Percentiles rank a stretch among this genome's conserved stretches.
Evolutionary conservation across 1,140 invertebrate species (phyloP).

Genomic region (Drosophila virilis): DNA sequence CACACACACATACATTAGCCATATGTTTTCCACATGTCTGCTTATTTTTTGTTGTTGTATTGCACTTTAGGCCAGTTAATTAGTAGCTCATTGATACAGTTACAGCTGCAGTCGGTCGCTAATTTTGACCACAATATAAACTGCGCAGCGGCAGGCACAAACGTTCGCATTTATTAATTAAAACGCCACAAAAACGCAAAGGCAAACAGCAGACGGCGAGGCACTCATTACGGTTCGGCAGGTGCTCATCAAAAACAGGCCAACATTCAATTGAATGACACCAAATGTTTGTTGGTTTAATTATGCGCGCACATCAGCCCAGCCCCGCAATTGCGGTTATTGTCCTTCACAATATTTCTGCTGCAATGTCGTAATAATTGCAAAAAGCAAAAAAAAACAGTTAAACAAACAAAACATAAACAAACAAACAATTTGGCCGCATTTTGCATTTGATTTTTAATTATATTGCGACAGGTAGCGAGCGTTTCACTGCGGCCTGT

Average conservation of each 20-base stretch:
- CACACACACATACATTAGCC: neutral
- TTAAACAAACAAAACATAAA: conserved; percentile 37
- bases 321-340: conserved; percentile 31
- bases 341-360: conserved; percentile 56
- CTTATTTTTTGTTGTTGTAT: neutral
- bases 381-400: conserved; percentile 39
- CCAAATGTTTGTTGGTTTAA: conserved; percentile 69
- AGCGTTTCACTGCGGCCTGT: conserved; percentile 24
- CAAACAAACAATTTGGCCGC: conserved; percentile 42
- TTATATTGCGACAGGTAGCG: conserved; percentile 31
- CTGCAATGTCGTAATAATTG: conserved; percentile 66
- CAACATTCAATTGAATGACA: conserved; percentile 31
- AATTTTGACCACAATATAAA: conserved; percentile 38
- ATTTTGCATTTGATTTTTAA: conserved; percentile 66
- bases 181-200: conserved; percentile 68
- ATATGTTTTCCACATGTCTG: neutral
- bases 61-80: conserved; percentile 57
- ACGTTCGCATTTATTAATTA: conserved; percentile 69
- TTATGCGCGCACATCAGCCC: conserved; percentile 41
- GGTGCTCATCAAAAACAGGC: conserved; percentile 63
- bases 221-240: conserved; percentile 62
- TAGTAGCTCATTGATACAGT: conserved; percentile 73
- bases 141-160: neutral
- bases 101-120: conserved; percentile 59
- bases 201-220: conserved; percentile 26